Conservation (phyloP, 2,888 invertebrate species). For the Dicycla oo region DNA sequence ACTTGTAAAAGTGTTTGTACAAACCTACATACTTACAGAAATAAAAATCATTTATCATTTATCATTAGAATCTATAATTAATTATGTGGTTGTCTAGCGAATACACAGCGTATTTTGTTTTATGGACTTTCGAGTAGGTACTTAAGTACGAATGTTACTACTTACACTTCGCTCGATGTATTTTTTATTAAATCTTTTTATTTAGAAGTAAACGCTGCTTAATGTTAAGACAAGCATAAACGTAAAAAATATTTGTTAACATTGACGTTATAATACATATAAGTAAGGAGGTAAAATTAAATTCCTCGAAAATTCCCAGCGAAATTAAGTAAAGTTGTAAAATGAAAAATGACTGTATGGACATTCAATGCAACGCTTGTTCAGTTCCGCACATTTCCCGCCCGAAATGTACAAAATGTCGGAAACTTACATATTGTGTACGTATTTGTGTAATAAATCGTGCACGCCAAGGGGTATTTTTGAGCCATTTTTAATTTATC, state of each 20-base stretch:
- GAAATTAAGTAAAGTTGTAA: conserved; percentile 9
- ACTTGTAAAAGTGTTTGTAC: too few species aligned
- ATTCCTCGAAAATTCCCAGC: not conserved
- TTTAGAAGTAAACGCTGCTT: not conserved
- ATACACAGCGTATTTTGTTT: not conserved
- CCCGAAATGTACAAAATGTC: conserved; percentile 55
- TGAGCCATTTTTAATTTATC: conserved; percentile 90
- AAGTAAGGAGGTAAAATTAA: not conserved
- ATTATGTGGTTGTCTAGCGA: not conserved
- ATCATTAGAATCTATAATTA: not conserved
- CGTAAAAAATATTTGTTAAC: not conserved
- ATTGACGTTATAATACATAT: not conserved
- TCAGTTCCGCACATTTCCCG: conserved; percentile 60
- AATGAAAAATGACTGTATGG: conserved; percentile 52
- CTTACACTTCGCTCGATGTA: not conserved
- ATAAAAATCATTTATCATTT: too few species aligned
- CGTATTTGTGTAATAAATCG: conserved; percentile 72
- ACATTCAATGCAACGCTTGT: conserved; percentile 41
- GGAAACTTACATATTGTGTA: conserved; percentile 72
- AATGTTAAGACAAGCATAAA: not conserved
- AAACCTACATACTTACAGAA: too few species aligned
- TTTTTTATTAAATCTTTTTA: not conserved
- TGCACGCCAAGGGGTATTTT: conserved; percentile 87
- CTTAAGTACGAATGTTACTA: not conserved
- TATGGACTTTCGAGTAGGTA: not conserved